Conservation (phyloP, 2,888 invertebrate species). For the Athetis lepigone region DNA sequence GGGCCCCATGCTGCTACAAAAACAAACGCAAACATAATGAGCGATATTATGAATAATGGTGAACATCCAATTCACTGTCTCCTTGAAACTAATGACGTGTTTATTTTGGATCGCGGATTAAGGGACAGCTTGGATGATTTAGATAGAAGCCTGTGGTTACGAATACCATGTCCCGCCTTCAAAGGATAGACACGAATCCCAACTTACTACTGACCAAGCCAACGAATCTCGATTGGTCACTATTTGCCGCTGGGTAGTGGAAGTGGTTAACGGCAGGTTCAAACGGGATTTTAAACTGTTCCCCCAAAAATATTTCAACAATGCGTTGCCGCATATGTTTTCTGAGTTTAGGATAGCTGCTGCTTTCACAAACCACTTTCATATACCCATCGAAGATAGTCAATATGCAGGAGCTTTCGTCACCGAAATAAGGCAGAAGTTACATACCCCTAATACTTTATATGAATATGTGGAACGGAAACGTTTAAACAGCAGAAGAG, state of each 20-base stretch:
- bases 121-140: not conserved
- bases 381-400: conserved; percentile 13
- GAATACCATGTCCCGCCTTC: conserved; percentile 6
- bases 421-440: conserved; percentile 2
- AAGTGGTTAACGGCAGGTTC: no score
- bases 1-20: not conserved
- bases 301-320: conserved; percentile 22
- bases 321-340: conserved; percentile 27
- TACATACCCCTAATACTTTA: conserved; percentile 13
- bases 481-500: conserved; percentile 15
- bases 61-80: no score
- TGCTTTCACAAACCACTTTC: conserved; percentile 23
- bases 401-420: conserved; percentile 12
- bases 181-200: not conserved
- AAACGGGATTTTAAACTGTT: conserved; percentile 9
- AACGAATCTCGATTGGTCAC: not conserved
- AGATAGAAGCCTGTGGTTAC: not conserved
- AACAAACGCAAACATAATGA: no score
- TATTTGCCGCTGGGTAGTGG: conserved; percentile 1
- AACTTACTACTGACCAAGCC: no score
- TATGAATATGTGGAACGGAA: conserved; percentile 15
- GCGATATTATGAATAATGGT: no score
- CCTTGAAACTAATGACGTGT: no score
- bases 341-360: conserved; percentile 20
- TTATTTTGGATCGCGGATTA: not conserved